Percentiles rank a stretch among this genome's conserved stretches.
Evolutionary conservation across 2,888 invertebrate species (phyloP).

Genomic region (Pantelozetes paolii): DNA sequence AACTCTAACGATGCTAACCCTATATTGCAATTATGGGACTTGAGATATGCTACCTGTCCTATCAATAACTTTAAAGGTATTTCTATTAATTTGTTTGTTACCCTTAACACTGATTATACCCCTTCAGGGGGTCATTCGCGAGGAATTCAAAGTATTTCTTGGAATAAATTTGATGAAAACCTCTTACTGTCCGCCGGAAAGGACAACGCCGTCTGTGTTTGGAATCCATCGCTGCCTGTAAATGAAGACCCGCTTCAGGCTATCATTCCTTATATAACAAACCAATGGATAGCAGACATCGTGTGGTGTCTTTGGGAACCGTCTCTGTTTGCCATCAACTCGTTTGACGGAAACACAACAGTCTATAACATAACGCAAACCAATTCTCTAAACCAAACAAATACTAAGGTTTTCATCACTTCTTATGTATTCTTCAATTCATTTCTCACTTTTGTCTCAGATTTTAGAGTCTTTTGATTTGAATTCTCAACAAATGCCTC

Average conservation of each 20-base stretch:
- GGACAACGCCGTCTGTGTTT: constrained; percentile 31
- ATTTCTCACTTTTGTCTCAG: neutral
- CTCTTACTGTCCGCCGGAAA: constrained; percentile 21
- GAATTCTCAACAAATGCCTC: neutral
- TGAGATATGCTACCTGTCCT: constrained; percentile 34
- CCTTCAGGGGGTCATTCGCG: constrained; percentile 17
- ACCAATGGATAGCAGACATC: constrained; percentile 29
- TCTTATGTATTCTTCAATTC: neutral
- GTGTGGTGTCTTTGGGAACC: constrained; percentile 33
- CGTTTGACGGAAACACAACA: constrained; percentile 29
- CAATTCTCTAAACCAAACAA: constrained; percentile 19
- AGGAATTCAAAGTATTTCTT: constrained; percentile 27
- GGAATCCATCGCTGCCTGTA: neutral
- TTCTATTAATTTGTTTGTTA: neutral
- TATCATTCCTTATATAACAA: constrained; percentile 8
- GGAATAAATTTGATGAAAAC: constrained; percentile 32
- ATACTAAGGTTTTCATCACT: neutral
- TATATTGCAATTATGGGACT: constrained; percentile 27
- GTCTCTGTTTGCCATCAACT: constrained; percentile 22
- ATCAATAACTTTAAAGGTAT: constrained; percentile 14
- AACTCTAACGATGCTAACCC: constrained; percentile 34
- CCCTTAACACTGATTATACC: neutral
- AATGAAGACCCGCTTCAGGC: constrained; percentile 30
- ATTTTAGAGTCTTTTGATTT: constrained; percentile 25
- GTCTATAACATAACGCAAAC: constrained; percentile 32